Evolutionary conservation across 2,113 vertebrate genomes (phyloP).

Genomic region (Scopus umbretta): DNA sequence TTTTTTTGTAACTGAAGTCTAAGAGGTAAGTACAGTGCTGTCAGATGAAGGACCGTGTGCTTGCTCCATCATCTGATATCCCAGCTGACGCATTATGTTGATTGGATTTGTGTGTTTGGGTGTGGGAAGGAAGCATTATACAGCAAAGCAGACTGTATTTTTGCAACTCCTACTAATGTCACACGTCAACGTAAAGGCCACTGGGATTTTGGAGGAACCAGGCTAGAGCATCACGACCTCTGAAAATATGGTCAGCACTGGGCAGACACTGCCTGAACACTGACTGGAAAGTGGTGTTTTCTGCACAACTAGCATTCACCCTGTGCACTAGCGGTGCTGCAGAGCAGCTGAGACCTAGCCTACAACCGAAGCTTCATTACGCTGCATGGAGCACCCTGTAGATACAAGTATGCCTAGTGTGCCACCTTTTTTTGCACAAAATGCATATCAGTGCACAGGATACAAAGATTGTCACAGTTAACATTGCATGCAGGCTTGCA

Average conservation of each 20-base stretch:
- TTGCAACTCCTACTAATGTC: not conserved
- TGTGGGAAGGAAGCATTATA: not conserved
- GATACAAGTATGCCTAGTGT: not conserved
- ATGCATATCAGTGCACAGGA: accelerated
- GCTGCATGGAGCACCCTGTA: not conserved
- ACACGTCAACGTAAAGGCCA: not conserved
- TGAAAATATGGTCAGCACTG: not conserved
- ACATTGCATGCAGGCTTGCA: accelerated
- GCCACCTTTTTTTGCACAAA: not conserved
- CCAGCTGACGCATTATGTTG: not conserved
- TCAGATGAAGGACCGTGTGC: not conserved
- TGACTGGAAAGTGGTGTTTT: not conserved
- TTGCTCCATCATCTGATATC: not conserved
- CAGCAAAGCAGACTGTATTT: not conserved
- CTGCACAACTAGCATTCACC: not conserved
- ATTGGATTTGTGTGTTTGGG: not conserved
- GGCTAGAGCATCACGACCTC: not conserved
- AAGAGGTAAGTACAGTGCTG: not conserved
- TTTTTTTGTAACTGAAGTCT: not conserved
- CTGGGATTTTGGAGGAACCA: not conserved
- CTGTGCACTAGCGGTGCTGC: not conserved
- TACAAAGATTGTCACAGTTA: not conserved
- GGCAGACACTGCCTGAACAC: not conserved
- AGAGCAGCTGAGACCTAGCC: not conserved
- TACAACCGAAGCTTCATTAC: not conserved